These are phyloP conservation scores for Okapia johnstoni DNA, from an alignment of 2,113 vertebrate species.

Conservation along the genomic window DNA sequence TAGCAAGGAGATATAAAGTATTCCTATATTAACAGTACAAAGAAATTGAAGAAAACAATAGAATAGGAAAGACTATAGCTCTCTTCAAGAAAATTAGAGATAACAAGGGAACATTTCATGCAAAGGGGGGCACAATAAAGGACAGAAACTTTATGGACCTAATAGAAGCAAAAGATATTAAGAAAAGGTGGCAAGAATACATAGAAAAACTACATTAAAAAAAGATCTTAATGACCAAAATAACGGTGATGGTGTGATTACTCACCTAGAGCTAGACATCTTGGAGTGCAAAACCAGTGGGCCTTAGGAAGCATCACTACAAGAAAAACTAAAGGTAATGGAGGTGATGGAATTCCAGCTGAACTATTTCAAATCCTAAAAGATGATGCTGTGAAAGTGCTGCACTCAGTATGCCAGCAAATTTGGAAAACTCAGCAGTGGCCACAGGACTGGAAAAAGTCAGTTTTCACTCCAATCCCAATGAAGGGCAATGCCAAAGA, in stretches of 20 bases:
- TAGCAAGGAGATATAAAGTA: neutral
- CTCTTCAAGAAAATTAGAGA: too few relatives aligned
- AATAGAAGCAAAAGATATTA: too few relatives aligned
- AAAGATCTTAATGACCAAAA: too few relatives aligned
- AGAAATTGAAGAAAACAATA: neutral
- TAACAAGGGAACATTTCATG: too few relatives aligned
- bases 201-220: too few relatives aligned
- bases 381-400: neutral
- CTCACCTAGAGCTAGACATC: neutral
- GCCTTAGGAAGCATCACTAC: neutral
- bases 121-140: too few relatives aligned
- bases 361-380: neutral
- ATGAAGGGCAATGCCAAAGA: neutral
- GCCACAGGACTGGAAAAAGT: neutral
- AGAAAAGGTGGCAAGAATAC: too few relatives aligned
- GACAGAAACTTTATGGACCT: too few relatives aligned
- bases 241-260: neutral
- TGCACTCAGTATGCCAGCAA: neutral
- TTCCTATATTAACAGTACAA: neutral
- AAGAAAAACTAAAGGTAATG: neutral
- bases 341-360: neutral
- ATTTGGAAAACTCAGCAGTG: neutral
- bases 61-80: neutral
- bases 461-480: neutral
- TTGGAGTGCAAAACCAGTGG: neutral